Evolutionary conservation across 2,797 vertebrate genomes (phyloP).

Genomic region (Gymnopithys bicolor): DNA sequence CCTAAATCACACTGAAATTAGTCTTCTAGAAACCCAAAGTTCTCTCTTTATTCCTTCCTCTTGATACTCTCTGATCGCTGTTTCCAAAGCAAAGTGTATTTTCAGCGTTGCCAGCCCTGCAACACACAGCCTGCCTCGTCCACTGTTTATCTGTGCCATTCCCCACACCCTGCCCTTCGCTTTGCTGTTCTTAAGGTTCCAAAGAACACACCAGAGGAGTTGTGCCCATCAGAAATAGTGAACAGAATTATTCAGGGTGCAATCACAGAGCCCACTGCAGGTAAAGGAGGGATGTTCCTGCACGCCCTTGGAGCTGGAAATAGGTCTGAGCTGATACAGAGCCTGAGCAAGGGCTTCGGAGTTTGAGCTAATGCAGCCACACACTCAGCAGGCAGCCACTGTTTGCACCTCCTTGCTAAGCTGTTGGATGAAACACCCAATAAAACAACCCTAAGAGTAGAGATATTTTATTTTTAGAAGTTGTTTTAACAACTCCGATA

Average conservation of each 20-base stretch:
- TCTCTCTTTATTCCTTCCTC: background rate
- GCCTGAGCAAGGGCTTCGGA: background rate
- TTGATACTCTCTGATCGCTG: background rate
- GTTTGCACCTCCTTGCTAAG: background rate
- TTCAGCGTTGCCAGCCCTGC: background rate
- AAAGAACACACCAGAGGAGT: background rate
- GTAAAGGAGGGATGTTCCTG: background rate
- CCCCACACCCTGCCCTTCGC: background rate
- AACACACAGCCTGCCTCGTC: background rate
- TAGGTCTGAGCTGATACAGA: background rate
- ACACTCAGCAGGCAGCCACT: background rate
- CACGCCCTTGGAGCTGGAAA: background rate
- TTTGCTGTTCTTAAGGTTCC: background rate
- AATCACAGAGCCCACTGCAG: background rate
- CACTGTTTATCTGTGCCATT: background rate
- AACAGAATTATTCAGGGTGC: background rate
- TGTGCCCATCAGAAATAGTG: background rate
- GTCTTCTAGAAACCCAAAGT: background rate
- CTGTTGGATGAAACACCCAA: background rate
- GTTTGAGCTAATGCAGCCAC: background rate
- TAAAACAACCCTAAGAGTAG: background rate
- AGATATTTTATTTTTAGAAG: background rate
- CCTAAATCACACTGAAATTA: slow-evolving; percentile 13
- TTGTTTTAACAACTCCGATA: background rate
- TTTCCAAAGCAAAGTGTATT: background rate